Conservation (phyloP, 1,140 invertebrate genomes). For the Atta texana region DNA sequence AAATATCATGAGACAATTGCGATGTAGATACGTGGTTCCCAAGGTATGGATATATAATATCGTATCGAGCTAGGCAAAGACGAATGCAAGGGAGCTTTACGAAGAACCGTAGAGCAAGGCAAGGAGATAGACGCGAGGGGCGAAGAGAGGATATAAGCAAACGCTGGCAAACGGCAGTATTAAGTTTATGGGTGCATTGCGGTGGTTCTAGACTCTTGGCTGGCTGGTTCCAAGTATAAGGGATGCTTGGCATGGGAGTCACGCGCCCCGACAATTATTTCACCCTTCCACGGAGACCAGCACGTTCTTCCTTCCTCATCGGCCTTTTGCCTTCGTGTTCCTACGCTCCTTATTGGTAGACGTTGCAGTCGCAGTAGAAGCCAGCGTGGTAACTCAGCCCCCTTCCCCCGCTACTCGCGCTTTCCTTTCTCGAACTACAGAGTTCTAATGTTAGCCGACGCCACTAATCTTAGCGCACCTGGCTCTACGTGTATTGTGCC, state of each 20-base stretch:
- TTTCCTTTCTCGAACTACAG: slow-evolving; percentile 47
- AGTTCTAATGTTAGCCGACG: slow-evolving; percentile 70
- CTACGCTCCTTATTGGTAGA: slow-evolving; percentile 76
- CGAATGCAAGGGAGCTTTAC: slow-evolving; percentile 41
- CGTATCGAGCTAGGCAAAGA: slow-evolving; percentile 68
- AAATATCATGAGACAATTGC: slow-evolving; percentile 64
- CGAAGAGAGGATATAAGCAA: slow-evolving; percentile 60
- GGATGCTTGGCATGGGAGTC: slow-evolving; percentile 81
- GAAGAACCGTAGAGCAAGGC: slow-evolving; percentile 42
- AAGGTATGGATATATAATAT: slow-evolving; percentile 69
- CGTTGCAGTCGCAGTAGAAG: slow-evolving; percentile 63
- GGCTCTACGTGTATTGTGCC: slow-evolving; percentile 64
- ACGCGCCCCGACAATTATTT: slow-evolving; percentile 83
- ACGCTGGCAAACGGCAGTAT: slow-evolving; percentile 76
- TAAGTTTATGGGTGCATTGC: slow-evolving; percentile 84
- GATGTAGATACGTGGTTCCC: slow-evolving; percentile 44
- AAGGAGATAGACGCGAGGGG: background rate
- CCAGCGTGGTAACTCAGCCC: slow-evolving; percentile 27
- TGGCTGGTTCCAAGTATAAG: slow-evolving; percentile 70
- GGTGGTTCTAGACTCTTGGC: slow-evolving; percentile 78
- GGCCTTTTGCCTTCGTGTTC: slow-evolving; percentile 51
- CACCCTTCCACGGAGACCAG: slow-evolving; percentile 72
- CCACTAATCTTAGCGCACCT: slow-evolving; percentile 77
- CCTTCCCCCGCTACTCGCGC: slow-evolving; percentile 10
- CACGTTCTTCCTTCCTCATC: slow-evolving; percentile 64